Evolutionary conservation across 2,113 vertebrate species (phyloP).

Genomic region (Oenanthe melanoleuca): DNA sequence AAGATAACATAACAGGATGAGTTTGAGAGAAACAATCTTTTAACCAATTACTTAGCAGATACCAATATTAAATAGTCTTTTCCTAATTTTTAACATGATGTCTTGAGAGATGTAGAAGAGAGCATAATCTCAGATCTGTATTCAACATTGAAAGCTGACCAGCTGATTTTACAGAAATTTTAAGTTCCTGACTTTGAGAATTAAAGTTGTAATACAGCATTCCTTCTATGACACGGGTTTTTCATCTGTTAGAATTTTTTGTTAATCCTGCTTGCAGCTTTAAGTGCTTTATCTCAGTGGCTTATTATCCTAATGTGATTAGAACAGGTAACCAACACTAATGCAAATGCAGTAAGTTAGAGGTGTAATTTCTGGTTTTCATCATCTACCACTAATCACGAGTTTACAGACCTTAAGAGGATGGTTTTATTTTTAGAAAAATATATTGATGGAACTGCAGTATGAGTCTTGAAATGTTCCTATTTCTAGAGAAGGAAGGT

Average conservation of each 20-base stretch:
- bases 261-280: neutral
- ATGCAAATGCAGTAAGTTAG: neutral
- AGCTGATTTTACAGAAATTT: neutral
- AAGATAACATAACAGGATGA: neutral
- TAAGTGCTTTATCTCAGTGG: neutral
- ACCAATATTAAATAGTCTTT: neutral
- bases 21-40: neutral
- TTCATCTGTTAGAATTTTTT: neutral
- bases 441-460: neutral
- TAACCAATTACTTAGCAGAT: neutral
- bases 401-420: neutral
- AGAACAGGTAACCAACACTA: neutral
- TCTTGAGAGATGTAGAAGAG: neutral
- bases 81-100: neutral
- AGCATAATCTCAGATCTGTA: neutral
- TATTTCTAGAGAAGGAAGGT: conserved; percentile 92
- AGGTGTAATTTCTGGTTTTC: neutral
- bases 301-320: neutral
- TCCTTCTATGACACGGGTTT: neutral
- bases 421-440: neutral
- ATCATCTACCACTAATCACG: neutral
- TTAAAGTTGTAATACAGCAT: neutral
- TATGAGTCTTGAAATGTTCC: conserved; percentile 52
- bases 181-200: neutral
- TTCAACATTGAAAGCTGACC: neutral